Evolutionary conservation across 2,113 vertebrate species (phyloP).

Genomic region (Rhinolophus sinicus): DNA sequence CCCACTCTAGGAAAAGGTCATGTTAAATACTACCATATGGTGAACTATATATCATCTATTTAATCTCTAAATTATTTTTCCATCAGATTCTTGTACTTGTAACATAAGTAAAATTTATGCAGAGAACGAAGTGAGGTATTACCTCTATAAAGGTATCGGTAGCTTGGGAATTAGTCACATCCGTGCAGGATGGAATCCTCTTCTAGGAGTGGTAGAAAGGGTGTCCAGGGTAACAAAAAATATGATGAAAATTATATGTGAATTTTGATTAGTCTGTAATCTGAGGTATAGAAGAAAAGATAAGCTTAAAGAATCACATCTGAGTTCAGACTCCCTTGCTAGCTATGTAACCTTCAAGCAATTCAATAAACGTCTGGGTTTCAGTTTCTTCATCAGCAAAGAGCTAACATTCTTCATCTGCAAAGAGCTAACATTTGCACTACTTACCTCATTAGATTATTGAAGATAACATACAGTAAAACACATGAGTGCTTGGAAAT

Average conservation of each 20-base stretch:
- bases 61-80: slow-evolving; percentile 37
- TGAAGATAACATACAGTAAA: not conserved
- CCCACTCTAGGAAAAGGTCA: not conserved
- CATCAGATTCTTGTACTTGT: not conserved
- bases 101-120: not conserved
- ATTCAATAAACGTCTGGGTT: not conserved
- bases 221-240: not conserved
- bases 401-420: not conserved
- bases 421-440: not conserved
- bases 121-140: not conserved
- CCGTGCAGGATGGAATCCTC: not conserved
- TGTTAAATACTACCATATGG: not conserved
- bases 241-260: not conserved
- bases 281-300: not conserved
- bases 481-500: not conserved
- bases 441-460: not conserved
- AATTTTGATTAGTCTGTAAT: not conserved
- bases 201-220: not conserved
- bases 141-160: not conserved
- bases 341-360: not conserved
- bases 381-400: slow-evolving; percentile 17
- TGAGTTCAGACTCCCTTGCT: not conserved
- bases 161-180: slow-evolving; percentile 16
- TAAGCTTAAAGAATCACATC: not conserved
- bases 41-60: not conserved